Conservation (phyloP, 2,888 invertebrate genomes). For the Tuta absoluta region DNA sequence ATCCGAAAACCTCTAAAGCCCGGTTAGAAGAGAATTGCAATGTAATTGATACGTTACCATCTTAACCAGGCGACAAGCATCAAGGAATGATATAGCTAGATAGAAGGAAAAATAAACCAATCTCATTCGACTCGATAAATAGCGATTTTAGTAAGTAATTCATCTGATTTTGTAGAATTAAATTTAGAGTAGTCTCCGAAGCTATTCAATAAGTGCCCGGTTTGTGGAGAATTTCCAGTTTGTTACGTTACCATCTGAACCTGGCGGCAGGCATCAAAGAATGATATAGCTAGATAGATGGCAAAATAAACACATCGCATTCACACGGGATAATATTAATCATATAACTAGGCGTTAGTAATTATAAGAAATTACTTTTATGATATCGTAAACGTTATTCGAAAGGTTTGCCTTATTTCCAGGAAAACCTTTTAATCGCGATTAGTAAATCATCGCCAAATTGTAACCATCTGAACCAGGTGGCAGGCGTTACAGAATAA, state of each 20-base stretch:
- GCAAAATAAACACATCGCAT: neutral
- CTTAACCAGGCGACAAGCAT: constrained; percentile 2
- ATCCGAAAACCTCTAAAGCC: no score
- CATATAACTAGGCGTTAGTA: no score
- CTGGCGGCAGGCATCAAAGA: constrained; percentile 5
- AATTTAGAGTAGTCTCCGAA: no score
- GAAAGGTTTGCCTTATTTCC: no score
- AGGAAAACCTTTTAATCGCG: no score
- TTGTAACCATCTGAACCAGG: constrained; percentile 18
- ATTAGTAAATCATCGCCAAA: neutral
- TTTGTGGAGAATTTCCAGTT: neutral
- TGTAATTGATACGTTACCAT: constrained; percentile 17
- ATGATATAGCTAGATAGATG: constrained; percentile 2
- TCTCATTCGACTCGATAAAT: no score
- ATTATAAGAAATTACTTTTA: no score
- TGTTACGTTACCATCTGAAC: constrained; percentile 10
- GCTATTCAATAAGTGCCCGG: constrained; percentile 13
- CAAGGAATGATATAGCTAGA: neutral
- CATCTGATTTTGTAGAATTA: no score
- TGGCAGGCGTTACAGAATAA: neutral
- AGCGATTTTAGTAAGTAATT: no score
- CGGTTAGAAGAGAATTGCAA: constrained; percentile 3
- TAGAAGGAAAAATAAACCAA: neutral
- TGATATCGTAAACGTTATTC: no score
- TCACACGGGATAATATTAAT: no score